Evolutionary conservation across 92 coral and sea anemone species (phyloP).

Genomic region (Phenganax subtilis): DNA sequence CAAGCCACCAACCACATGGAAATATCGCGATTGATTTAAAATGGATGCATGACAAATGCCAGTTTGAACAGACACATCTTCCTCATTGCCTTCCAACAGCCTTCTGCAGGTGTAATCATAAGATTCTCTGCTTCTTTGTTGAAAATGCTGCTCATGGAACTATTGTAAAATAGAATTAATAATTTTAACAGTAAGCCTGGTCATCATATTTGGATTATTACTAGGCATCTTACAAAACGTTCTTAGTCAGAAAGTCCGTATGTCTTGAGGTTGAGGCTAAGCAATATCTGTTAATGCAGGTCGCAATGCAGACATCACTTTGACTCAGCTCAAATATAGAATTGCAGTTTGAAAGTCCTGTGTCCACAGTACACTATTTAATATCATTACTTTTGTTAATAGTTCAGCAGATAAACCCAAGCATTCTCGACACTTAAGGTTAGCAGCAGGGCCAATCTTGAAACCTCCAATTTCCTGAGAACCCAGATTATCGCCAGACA

Average conservation of each 20-base stretch:
- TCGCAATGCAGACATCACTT: too few species aligned
- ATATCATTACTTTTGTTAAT: background rate
- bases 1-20: constrained; percentile 38
- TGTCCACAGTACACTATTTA: background rate
- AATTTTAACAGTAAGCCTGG: too few species aligned
- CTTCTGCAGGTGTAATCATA: constrained; percentile 41
- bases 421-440: background rate
- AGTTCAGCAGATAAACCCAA: background rate
- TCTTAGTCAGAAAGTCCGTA: too few species aligned
- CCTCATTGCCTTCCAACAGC: constrained; percentile 2
- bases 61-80: constrained; percentile 30
- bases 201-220: too few species aligned
- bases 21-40: constrained; percentile 36
- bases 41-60: constrained; percentile 35
- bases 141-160: constrained; percentile 32
- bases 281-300: too few species aligned
- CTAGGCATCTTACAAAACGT: too few species aligned
- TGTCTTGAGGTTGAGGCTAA: too few species aligned
- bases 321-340: too few species aligned
- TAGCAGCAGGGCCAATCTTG: background rate
- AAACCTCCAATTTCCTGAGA: constrained; percentile 5
- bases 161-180: background rate
- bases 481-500: constrained; percentile 6
- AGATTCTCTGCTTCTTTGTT: constrained; percentile 24
- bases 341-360: too few species aligned